Evolutionary conservation across 1,140 invertebrate species (phyloP), one percentile per base, ranked within the genome.

Genomic region (Antheraea mylitta): DNA sequence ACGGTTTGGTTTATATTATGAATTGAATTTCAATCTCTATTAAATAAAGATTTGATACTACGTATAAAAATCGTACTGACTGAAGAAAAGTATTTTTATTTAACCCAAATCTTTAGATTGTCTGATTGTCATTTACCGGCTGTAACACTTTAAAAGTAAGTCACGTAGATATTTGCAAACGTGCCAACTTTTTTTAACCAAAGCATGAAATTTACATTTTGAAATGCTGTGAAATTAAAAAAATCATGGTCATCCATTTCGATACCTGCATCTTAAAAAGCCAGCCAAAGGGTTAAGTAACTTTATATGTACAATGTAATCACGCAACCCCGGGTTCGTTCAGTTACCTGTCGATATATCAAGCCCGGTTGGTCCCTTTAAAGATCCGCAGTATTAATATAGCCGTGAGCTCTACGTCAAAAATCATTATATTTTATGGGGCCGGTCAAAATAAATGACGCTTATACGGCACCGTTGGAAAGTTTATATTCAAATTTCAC

Each of bases 391-490:
- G 81, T 84, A 89, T 91, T 89, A 89, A 89, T 87, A 89, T 80
- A 75, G 78, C 82, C 76, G 72, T 80, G 77, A 81, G 83, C 83
- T 53, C 45, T 80, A 74, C 82, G 86, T 87, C 88, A 89, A 90
- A 91, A 91, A 90, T 89, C 86, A 91, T 91, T 90, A 91, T 89
- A 91, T 90, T 91, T 91, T 90, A 91, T 89, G 85, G 72, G 75
- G 45, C 45, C 79, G 87, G 82, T 45, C 83, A 74, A 87, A 91
- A 89, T 88, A 91, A 90, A 90, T 90, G 89, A 78, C 82, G 83
- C 86, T 86, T 89, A 88, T 91, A 90, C 79, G 82, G 78, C 77
- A 68, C 76, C 73, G 77, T 69, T 69, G 78, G 82, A 87, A 91
- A 91, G 86, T 91, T 90, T 90, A 89, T 87, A 91, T 91, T 91